Evolutionary conservation across 2,888 invertebrate genomes (phyloP).

Genomic region (Drosophila borborema): DNA sequence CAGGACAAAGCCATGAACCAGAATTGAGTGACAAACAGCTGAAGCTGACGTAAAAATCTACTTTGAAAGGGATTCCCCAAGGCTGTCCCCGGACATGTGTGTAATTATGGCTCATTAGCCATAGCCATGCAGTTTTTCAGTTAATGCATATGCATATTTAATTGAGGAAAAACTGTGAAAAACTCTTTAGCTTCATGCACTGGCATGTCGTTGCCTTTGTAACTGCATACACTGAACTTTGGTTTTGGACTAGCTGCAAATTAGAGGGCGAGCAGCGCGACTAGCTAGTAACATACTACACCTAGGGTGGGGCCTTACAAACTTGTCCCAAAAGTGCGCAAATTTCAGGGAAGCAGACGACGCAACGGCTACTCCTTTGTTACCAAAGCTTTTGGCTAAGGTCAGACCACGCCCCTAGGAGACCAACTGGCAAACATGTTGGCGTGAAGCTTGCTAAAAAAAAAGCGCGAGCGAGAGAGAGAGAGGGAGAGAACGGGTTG

Average conservation of each 20-base stretch:
- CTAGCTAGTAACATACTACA: slow-evolving; percentile 15
- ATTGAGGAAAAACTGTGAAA: slow-evolving; percentile 15
- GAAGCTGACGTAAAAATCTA: slow-evolving; percentile 47
- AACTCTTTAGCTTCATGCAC: slow-evolving; percentile 12
- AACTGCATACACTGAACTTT: slow-evolving; percentile 38
- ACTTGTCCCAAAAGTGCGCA: slow-evolving; percentile 54
- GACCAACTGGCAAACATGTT: slow-evolving; percentile 42
- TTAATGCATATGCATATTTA: slow-evolving; percentile 27
- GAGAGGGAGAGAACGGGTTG: slow-evolving; percentile 11
- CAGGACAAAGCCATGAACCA: background rate
- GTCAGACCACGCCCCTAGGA: slow-evolving; percentile 56
- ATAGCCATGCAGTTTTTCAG: slow-evolving; percentile 19
- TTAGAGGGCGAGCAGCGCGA: slow-evolving; percentile 35
- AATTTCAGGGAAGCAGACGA: slow-evolving; percentile 30
- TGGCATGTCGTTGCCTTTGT: slow-evolving; percentile 35
- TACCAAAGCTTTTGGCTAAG: slow-evolving; percentile 39
- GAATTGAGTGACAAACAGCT: slow-evolving; percentile 3
- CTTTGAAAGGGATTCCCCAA: slow-evolving; percentile 21
- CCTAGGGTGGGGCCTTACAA: slow-evolving; percentile 13
- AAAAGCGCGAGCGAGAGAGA: slow-evolving; percentile 2
- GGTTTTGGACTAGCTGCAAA: slow-evolving; percentile 40
- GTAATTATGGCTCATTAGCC: slow-evolving; percentile 45
- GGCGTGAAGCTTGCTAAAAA: slow-evolving; percentile 16
- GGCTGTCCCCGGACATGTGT: slow-evolving; percentile 1
- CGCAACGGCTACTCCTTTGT: slow-evolving; percentile 16